Evolutionary conservation across 2,888 invertebrate species (phyloP), one percentile per base, ranked within the genome.

Genomic region (Catocala fraxini): DNA sequence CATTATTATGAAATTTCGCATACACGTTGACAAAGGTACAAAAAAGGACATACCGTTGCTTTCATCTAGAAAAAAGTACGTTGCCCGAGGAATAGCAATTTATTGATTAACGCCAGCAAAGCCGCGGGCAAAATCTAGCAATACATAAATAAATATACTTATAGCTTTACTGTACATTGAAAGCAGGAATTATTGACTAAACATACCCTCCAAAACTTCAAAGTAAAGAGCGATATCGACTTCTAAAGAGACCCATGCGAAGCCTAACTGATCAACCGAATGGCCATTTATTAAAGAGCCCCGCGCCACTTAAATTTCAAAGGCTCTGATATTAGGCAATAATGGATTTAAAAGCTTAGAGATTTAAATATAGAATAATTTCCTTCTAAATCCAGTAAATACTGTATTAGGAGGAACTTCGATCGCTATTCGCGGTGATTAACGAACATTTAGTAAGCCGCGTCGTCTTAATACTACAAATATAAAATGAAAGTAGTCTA

Each of bases 311-410:
- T 77, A 66, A 77, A 71, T 75, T 77, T 74, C 66, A 61, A 66
- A 71, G 63, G 66, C 63, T 68, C 64, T 66, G 63, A 65, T 65
- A 61, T 75, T 66, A 63, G 13, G 61, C 64, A 73, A 67, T 77
- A 71, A 67, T 68, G 65, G 61, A 55, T 64, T 77, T 71, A 77
- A 74, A 57, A 70, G 77, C 75, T 75, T 68, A 70, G 59, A 63
- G 54, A 75, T 75, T 75, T 75, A 64, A 75, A 75, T 75, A 75
- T 74, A 77, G 71, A 68, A 77, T 75, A 77, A 75, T 77, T 75
- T 70, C 55, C 56, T 62, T 58, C 70, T 56, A 70, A 72, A 66
- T 68, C 71, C 72, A 61, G 63, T 64, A 53, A 49, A 65, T 71
- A 63, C 75, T 67, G 69, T 71, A 75, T 74, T 74, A 71, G 68